A percentile compares a stretch with the other conserved stretches of the same genome.
Evolutionary conservation across 23 tunicate genomes (phyloP).

Genomic region (Halocynthia aurantium): DNA sequence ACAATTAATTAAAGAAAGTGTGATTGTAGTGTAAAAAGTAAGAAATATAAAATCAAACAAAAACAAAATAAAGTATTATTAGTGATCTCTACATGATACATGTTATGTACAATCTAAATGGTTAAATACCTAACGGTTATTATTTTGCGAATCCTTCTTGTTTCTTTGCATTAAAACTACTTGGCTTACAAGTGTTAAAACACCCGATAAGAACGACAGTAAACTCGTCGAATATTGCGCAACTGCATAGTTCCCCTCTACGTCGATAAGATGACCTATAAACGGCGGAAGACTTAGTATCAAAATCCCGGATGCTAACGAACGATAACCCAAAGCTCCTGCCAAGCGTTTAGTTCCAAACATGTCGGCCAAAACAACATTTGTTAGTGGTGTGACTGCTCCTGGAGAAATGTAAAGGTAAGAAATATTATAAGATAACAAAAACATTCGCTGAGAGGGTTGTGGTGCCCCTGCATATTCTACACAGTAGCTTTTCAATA

Average conservation of each 20-base stretch:
- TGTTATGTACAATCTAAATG: too few relatives aligned
- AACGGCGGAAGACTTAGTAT: constrained; percentile 6
- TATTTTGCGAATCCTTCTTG: not conserved
- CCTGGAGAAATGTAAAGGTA: constrained; percentile 9
- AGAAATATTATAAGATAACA: too few relatives aligned
- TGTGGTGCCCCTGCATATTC: too few relatives aligned
- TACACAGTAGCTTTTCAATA: too few relatives aligned
- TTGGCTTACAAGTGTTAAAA: constrained; percentile 13
- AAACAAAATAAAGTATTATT: too few relatives aligned
- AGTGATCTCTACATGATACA: too few relatives aligned
- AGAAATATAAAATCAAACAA: too few relatives aligned
- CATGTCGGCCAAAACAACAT: constrained; percentile 19
- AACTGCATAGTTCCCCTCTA: constrained; percentile 4
- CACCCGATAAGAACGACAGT: constrained; percentile 17
- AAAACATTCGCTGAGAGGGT: too few relatives aligned
- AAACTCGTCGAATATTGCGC: constrained; percentile 26
- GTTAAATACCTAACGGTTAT: too few relatives aligned
- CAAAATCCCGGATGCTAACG: constrained; percentile 13
- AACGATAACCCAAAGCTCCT: constrained; percentile 28
- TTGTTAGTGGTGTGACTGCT: constrained; percentile 10
- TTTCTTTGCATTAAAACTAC: constrained; percentile 9
- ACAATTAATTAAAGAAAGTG: too few relatives aligned
- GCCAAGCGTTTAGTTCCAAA: constrained; percentile 20
- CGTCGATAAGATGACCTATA: constrained; percentile 11
- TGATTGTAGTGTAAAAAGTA: too few relatives aligned